These are phyloP conservation scores for Drosophila insularis DNA, from an alignment of 1,140 invertebrate species.

Conservation along the genomic window DNA sequence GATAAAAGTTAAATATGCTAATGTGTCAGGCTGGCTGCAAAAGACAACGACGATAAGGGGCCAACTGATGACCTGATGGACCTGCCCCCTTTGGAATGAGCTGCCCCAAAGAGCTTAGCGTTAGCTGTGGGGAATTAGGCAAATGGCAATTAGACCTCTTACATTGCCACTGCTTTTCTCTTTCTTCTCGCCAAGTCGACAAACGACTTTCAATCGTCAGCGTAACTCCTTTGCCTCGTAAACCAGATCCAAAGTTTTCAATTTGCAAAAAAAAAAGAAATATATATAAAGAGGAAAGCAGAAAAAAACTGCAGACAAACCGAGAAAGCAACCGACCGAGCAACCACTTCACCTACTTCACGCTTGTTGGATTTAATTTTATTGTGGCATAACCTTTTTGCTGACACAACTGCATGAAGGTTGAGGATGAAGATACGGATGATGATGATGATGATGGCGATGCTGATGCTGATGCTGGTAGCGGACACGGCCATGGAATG, in stretches of 20 bases:
- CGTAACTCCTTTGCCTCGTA: slow-evolving; percentile 57
- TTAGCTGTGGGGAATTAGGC: slow-evolving; percentile 38
- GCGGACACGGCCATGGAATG: neutral
- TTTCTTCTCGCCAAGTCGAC: neutral
- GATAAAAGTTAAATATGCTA: slow-evolving; percentile 77
- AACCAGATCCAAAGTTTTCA: slow-evolving; percentile 70
- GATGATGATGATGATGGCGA: slow-evolving; percentile 1
- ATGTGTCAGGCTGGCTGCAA: slow-evolving; percentile 47
- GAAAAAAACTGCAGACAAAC: neutral
- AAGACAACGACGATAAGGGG: slow-evolving; percentile 29
- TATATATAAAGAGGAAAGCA: neutral
- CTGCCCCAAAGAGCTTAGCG: slow-evolving; percentile 27
- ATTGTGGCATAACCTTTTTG: slow-evolving; percentile 77
- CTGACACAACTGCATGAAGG: slow-evolving; percentile 46
- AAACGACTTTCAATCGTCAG: neutral
- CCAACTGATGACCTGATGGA: slow-evolving; percentile 12
- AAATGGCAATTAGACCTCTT: slow-evolving; percentile 39
- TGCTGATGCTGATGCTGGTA: slow-evolving; percentile 17
- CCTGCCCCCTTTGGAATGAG: slow-evolving; percentile 14
- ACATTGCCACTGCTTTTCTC: neutral
- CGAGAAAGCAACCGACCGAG: slow-evolving; percentile 37
- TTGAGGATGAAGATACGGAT: slow-evolving; percentile 25
- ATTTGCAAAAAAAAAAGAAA: slow-evolving; percentile 48
- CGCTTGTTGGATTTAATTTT: slow-evolving; percentile 80
- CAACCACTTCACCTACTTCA: slow-evolving; percentile 69